Conservation (phyloP, 2,113 vertebrate genomes). For the Gymnarchus niloticus region DNA sequence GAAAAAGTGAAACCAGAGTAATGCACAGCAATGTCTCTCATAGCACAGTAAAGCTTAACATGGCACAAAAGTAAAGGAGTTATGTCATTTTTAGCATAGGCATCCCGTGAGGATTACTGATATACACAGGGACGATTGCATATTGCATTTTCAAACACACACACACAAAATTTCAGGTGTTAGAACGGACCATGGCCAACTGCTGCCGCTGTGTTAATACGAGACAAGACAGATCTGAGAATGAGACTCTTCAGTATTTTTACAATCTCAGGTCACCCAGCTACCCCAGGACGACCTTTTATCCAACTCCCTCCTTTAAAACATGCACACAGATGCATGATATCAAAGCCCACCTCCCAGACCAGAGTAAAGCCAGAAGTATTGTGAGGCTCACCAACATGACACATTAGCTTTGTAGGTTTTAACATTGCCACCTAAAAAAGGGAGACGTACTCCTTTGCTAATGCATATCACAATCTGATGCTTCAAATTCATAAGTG, state of each 20-base stretch:
- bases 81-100: conserved; percentile 13
- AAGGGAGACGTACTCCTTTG: background rate
- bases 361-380: background rate
- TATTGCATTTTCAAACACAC: background rate
- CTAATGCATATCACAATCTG: background rate
- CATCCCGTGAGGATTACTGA: conserved; percentile 9
- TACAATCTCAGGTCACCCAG: background rate
- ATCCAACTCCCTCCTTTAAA: background rate
- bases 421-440: background rate
- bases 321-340: background rate
- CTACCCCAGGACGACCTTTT: background rate
- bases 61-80: conserved; percentile 4
- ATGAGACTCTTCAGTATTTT: background rate
- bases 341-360: background rate
- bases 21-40: background rate
- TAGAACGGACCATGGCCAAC: background rate
- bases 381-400: background rate
- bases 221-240: background rate
- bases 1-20: background rate
- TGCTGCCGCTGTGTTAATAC: background rate
- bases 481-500: conserved; percentile 8
- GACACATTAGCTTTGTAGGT: background rate
- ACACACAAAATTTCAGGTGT: background rate
- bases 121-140: conserved; percentile 11
- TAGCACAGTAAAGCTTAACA: conserved; percentile 3